Base-by-base conservation (phyloP, 1,140 invertebrate genomes). In the Panagrolaimus sp. region DNA sequence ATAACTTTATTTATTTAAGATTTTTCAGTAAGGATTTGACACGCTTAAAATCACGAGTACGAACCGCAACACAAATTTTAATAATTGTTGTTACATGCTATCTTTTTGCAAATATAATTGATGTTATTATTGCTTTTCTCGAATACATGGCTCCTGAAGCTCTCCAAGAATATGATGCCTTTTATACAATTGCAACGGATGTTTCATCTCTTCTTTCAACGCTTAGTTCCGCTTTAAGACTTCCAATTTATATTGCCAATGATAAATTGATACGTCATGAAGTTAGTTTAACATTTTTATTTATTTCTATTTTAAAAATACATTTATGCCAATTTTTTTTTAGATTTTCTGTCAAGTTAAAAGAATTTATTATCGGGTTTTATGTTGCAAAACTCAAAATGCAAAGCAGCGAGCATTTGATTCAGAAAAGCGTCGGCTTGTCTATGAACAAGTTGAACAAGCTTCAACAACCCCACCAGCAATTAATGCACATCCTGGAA, bases 11-110 rank as follows among this genome's bases (percentile, higher is more conserved):
- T 64, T 57, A 61, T 67, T 67, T 47, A 44, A 67, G 23, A 51
- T 61, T 44, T 53, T 66, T 70, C 47, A 70, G 25, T 27, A 51
- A 38, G 44, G 65, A 57, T 38, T 64, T 69, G 14, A 38, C n/a
- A 66, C 13, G 45, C 65, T 23, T 11, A 42, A 42, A 48, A 16
- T 72, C 69, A 20, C 69, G 74, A 7, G 72, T 78, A n/a, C 73
- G 77, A 9, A 65, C 77, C 31, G 77, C 78, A 9, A 78, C 77
- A 11, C 70, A 78, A 42, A 78, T 79, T 75, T 64, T 78, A 13
- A 72, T 78, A 46, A 69, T 76, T 57, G 77, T 79, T 27, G 77
- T 78, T 8, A 70, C 72, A 23, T 75, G 72, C 45, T 78, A 78
- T 53, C 57, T 78, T 14, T 45, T 67, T 14, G 75, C 77, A 14